A percentile compares a stretch with the other conserved stretches of the same genome.
Conservation (phyloP, 2,888 invertebrate species). For the Lycophotia porphyrea region DNA sequence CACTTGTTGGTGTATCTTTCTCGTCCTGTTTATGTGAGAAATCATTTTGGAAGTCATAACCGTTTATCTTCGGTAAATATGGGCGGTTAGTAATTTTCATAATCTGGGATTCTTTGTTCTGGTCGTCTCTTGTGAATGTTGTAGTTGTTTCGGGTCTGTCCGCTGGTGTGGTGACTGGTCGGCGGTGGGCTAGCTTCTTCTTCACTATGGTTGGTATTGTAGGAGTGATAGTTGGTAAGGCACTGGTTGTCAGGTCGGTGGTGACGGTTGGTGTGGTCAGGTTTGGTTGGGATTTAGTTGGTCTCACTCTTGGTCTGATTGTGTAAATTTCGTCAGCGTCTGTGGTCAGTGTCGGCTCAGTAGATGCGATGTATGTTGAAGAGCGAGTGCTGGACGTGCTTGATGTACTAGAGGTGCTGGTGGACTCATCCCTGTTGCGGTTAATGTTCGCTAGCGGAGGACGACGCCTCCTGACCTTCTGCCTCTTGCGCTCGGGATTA, state of each 20-base stretch:
- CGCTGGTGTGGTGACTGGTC: slow-evolving; percentile 78
- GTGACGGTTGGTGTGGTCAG: slow-evolving; percentile 86
- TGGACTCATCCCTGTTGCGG: slow-evolving; percentile 78
- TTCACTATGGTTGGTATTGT: slow-evolving; percentile 85
- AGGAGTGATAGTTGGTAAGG: slow-evolving; percentile 85
- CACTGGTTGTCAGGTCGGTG: slow-evolving; percentile 86
- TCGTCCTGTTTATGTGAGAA: slow-evolving; percentile 89
- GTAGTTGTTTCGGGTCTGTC: slow-evolving; percentile 83
- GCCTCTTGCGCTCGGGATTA: slow-evolving; percentile 81
- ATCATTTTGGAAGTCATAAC: slow-evolving; percentile 80
- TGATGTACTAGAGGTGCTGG: slow-evolving; percentile 66
- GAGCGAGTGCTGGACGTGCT: slow-evolving; percentile 62
- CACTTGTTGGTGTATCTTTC: slow-evolving; percentile 89
- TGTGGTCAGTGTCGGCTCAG: slow-evolving; percentile 75
- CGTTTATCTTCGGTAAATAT: slow-evolving; percentile 73
- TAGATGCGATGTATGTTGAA: slow-evolving; percentile 68
- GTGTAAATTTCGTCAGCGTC: slow-evolving; percentile 81
- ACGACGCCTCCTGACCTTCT: slow-evolving; percentile 86
- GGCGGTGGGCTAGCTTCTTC: slow-evolving; percentile 83
- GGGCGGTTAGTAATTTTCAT: slow-evolving; percentile 88
- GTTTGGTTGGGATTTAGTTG: slow-evolving; percentile 77
- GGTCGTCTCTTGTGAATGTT: slow-evolving; percentile 74
- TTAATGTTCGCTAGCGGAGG: slow-evolving; percentile 79
- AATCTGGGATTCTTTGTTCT: slow-evolving; percentile 85
- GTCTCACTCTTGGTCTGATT: slow-evolving; percentile 82